Evolutionary conservation across 2,888 invertebrate species (phyloP), one percentile per base, ranked within the genome.

Genomic region (Drosophila eohydei): DNA sequence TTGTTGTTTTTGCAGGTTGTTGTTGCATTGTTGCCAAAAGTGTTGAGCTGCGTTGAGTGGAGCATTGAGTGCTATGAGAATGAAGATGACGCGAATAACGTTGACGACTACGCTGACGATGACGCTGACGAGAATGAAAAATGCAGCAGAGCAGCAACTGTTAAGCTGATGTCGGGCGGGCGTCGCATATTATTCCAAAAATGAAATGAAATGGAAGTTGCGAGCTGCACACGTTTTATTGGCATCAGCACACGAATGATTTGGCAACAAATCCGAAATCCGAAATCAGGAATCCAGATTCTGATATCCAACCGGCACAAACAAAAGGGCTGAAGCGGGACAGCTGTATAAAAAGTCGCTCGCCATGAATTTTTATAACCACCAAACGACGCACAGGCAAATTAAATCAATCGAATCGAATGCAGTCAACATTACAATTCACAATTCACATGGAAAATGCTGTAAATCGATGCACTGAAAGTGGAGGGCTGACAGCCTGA

Each of bases 391-490:
- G 78, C 71, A 78, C 78, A 78, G 74, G 73, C 86, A 83, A 85
- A 88, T 88, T 83, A 85, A 83, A 88, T 88, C 84, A 85, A 85
- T 85, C 84, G 84, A 83, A 88, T 78, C 69, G 81, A 79, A 83
- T 81, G 81, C 87, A 88, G 74, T 80, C 88, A 75, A 69, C 85
- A 44, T 77, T 55, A 66, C 55, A 76, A 52, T 64, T 81, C 84
- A 82, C 84, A 84, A 84, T 89, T 87, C 84, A 78, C 81, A 89
- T 85, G 85, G 82, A 85, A 85, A 89, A 82, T 78, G 87, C 87
- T 73, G 87, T 89, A 87, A 85, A 84, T 78, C 76, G 81, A 59
- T 43, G 38, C 40, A 48, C 8, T 51, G 7, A 34, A 11, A 5
- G 12, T 12, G 66, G n/a, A n/a, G 7, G 4, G 12, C 0, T 44